Base-by-base conservation (phyloP, 1,140 invertebrate genomes). In the Meloidogyne exigua region DNA sequence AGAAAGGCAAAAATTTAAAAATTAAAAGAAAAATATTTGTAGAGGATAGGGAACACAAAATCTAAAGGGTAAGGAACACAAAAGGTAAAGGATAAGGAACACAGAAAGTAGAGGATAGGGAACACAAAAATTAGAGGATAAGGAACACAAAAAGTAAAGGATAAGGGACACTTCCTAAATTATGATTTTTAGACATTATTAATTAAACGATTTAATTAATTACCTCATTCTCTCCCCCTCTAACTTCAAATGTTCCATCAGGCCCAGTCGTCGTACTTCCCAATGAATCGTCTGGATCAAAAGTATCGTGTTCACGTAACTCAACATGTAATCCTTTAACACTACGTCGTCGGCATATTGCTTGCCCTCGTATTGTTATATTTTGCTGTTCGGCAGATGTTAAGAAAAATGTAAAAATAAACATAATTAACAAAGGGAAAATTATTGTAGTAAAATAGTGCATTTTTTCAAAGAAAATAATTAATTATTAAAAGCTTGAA, bases 151-250 rank as follows among this genome's bases (percentile, higher is more conserved):
- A n/a, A n/a, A n/a, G n/a, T n/a, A n/a, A n/a, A n/a, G n/a, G n/a
- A n/a, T n/a, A n/a, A n/a, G n/a, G n/a, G n/a, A n/a, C n/a, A n/a
- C n/a, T n/a, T n/a, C n/a, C n/a, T n/a, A n/a, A n/a, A n/a, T n/a
- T n/a, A n/a, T n/a, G n/a, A n/a, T n/a, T n/a, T n/a, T n/a, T n/a
- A n/a, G n/a, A n/a, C n/a, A n/a, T n/a, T n/a, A n/a, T n/a, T n/a
- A n/a, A n/a, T n/a, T n/a, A n/a, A n/a, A n/a, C 28, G 7, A 32
- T 32, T 3, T 32, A 32, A 32, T 32, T 32, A 32, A 3, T 10
- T 10, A 84, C 74, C 72, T 84, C 83, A 66, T 85, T 80, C 70
- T 84, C 83, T 32, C 67, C 67, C 42, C 83, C 83, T 49, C 68
- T 76, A 68, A 84, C 72, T 32, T 73, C 57, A 32, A 73, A 73